Evolutionary conservation across 2,888 invertebrate genomes (phyloP).

Genomic region (Hemistola chrysoprasaria): DNA sequence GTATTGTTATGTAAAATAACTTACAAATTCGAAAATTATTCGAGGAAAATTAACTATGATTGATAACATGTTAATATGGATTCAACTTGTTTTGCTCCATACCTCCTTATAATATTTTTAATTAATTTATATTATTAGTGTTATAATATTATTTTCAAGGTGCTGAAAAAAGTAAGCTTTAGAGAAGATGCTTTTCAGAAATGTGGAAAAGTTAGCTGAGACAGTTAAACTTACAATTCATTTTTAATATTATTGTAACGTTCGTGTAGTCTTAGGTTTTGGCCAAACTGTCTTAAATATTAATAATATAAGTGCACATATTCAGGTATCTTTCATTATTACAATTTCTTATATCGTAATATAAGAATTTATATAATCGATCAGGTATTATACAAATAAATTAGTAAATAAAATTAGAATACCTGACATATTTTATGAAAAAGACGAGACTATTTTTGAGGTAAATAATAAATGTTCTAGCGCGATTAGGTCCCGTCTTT

Average conservation of each 20-base stretch:
- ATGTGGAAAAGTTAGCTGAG: constrained; percentile 4
- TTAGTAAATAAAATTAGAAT: too few species aligned
- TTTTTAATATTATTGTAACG: constrained; percentile 26
- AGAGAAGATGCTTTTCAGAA: constrained; percentile 7
- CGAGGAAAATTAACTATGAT: too few species aligned
- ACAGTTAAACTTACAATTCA: not conserved
- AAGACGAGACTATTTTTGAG: too few species aligned
- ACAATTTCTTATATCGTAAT: constrained; percentile 6
- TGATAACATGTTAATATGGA: too few species aligned
- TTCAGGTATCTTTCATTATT: constrained; percentile 18
- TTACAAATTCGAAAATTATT: too few species aligned
- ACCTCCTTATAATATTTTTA: constrained; percentile 8
- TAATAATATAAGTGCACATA: constrained; percentile 27
- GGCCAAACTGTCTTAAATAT: constrained; percentile 34
- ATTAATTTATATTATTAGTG: constrained; percentile 6
- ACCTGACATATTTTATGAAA: too few species aligned
- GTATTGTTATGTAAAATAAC: too few species aligned
- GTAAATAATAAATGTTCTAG: too few species aligned
- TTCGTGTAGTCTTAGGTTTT: constrained; percentile 30
- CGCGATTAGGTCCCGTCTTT: too few species aligned
- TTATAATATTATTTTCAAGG: constrained; percentile 23
- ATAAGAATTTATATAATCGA: too few species aligned
- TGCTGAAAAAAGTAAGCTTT: constrained; percentile 22
- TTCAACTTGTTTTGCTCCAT: too few species aligned
- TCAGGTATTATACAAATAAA: too few species aligned